phyloP scores from a whole-genome alignment of 2,113 vertebrate genomes.

The Channa argus region DNA sequence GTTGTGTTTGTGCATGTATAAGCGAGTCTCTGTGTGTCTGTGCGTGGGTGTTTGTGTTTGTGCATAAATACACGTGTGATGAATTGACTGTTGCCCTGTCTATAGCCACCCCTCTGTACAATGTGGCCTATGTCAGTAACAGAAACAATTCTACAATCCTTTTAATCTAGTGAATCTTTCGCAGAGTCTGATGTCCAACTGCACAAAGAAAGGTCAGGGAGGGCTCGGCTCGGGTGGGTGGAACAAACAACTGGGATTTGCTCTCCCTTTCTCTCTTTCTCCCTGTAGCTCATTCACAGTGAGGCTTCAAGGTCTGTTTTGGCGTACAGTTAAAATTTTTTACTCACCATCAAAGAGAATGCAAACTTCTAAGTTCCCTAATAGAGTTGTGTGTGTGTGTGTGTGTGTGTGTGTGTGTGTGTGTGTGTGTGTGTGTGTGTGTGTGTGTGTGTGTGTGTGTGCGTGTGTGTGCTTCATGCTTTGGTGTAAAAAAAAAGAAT shows the following conservation, averaged over 20 bases:
- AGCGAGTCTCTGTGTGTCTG: slow-evolving; percentile 41
- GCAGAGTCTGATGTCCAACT: slow-evolving; percentile 63
- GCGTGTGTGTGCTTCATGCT: slow-evolving; percentile 38
- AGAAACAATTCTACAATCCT: slow-evolving; percentile 64
- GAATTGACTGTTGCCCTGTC: slow-evolving; percentile 43
- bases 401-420: slow-evolving; percentile 37
- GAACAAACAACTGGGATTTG: slow-evolving; percentile 74
- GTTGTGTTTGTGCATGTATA: slow-evolving; percentile 51
- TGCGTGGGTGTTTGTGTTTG: slow-evolving; percentile 49
- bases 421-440: slow-evolving; percentile 40
- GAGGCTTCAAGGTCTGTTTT: slow-evolving; percentile 67
- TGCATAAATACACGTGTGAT: slow-evolving; percentile 54
- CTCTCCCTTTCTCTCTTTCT: slow-evolving; percentile 30
- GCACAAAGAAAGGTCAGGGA: slow-evolving; percentile 71
- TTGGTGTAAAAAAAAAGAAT: slow-evolving; percentile 17
- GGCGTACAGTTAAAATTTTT: slow-evolving; percentile 64
- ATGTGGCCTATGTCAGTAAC: slow-evolving; percentile 42
- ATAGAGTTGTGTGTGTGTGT: slow-evolving; percentile 48
- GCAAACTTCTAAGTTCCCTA: slow-evolving; percentile 49
- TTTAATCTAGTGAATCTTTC: slow-evolving; percentile 76
- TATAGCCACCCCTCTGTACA: slow-evolving; percentile 37
- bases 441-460: slow-evolving; percentile 48
- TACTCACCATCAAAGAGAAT: slow-evolving; percentile 62
- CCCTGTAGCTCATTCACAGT: slow-evolving; percentile 40
- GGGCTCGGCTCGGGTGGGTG: slow-evolving; percentile 66